phyloP scores from a whole-genome alignment of 2,888 invertebrate species.

The Subacronicta megacephala region DNA sequence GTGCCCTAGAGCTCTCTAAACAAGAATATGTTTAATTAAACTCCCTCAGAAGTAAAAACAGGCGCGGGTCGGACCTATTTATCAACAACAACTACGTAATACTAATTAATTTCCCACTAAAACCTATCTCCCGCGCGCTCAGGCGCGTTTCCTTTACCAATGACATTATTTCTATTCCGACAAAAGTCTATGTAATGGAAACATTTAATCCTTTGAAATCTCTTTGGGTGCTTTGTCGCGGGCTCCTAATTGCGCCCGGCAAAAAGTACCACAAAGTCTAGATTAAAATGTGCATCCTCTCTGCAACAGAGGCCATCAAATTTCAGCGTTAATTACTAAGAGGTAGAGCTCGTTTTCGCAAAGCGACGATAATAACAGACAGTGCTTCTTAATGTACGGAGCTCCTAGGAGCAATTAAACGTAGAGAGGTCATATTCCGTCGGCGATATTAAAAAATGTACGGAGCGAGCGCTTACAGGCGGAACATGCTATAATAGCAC shows the following conservation, averaged over 20 bases:
- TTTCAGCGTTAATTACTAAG: conserved; percentile 52
- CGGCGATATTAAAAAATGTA: conserved; percentile 60
- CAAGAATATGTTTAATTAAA: conserved; percentile 21
- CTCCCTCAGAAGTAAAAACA: conserved; percentile 9
- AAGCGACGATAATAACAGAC: conserved; percentile 46
- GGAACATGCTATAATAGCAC: conserved; percentile 10
- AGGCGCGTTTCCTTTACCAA: conserved; percentile 38
- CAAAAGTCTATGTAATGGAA: conserved; percentile 76
- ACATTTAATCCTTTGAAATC: conserved; percentile 81
- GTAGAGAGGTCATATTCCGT: conserved; percentile 71
- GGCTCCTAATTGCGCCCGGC: conserved; percentile 76
- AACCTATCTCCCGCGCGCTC: not conserved
- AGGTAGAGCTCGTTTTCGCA: conserved; percentile 49
- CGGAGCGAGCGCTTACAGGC: conserved; percentile 21
- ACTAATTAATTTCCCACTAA: conserved; percentile 3
- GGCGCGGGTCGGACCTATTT: conserved; percentile 22
- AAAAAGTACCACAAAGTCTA: conserved; percentile 78
- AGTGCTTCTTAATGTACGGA: conserved; percentile 66
- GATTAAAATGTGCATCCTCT: conserved; percentile 76
- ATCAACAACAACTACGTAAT: conserved; percentile 7
- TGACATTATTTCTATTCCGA: conserved; percentile 58
- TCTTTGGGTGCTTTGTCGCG: conserved; percentile 73
- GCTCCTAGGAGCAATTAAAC: conserved; percentile 74
- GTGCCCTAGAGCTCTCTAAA: conserved; percentile 2
- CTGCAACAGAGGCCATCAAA: conserved; percentile 37